A percentile compares a stretch with the other conserved stretches of the same genome.
Conservation (phyloP, 2,797 vertebrate species). For the Glyptemys insculpta region DNA sequence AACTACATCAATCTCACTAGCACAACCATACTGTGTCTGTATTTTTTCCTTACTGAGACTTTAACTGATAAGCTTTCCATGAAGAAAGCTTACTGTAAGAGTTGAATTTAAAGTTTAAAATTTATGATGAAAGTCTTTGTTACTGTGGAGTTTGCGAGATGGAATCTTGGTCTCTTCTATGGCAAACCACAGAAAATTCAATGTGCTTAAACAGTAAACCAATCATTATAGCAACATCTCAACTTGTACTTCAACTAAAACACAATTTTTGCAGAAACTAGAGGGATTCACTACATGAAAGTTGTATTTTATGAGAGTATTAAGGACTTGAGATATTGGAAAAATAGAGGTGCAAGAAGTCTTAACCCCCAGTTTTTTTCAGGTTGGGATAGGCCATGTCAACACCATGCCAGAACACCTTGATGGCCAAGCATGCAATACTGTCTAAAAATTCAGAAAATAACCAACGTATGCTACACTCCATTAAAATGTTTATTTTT, state of each 20-base stretch:
- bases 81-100: background rate
- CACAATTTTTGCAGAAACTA: background rate
- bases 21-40: rapidly evolving
- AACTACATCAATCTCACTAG: background rate
- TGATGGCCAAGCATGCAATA: background rate
- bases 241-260: background rate
- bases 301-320: background rate
- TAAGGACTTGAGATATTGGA: background rate
- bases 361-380: background rate
- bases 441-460: background rate
- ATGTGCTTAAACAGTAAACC: background rate
- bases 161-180: background rate
- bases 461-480: rapidly evolving
- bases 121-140: background rate
- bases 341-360: background rate
- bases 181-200: background rate
- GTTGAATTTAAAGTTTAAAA: background rate
- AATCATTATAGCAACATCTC: background rate
- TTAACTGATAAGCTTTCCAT: background rate
- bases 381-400: too few species aligned
- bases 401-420: too few species aligned
- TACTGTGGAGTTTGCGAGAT: background rate
- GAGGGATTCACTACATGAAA: background rate
- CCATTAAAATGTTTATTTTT: background rate
- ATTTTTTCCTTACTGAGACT: background rate